Evolutionary conservation across 1,140 invertebrate genomes (phyloP), one percentile per base, ranked within the genome.

Genomic region (Planococcus citri): DNA sequence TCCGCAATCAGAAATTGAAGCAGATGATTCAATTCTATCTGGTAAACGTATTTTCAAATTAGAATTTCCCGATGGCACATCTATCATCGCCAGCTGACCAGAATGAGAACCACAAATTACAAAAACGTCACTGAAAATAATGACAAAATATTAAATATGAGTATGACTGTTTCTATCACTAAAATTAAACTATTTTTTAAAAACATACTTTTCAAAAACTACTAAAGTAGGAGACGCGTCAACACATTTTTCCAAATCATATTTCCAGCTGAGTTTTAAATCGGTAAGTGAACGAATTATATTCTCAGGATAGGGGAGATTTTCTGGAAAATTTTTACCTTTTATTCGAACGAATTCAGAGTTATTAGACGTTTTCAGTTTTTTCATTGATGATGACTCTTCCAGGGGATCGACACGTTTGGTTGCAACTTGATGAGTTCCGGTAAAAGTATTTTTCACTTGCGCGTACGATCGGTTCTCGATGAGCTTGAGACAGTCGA

Each of bases 41-140:
- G 75, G 74, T 9, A 81, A 73, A 68, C 69, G 41, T 71, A 69
- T 74, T 29, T 73, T 70, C 78, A 79, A 82, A 70, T 75, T 68
- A 21, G 72, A 12, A 4, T 72, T 12, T 20, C 79, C 78, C 68
- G 73, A 76, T 14, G 72, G 29, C 3, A 77, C 12, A 69, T 75
- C 67, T 8, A 82, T 27, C 22, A 78, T 76, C 75, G 68, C 74
- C 70, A 82, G 77, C 38, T 70, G 51, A 68, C 78, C 76, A 29
- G 81, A 81, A 73, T 82, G 81, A 4, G 81, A 82, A 22, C 81
- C 81, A 73, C 81, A 78, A 67, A 76, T 78, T n/a, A 77, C 74
- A 10, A 33, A 17, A 4, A 27, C 21, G 17, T 2, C 10, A 51
- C 17, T 51, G 41, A 2, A 9, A 51, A 9, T 9, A 51, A 33